Percentiles rank a stretch among this genome's conserved stretches.
phyloP scores from a whole-genome alignment of 2,888 invertebrate species.

The Melolontha melolontha region DNA sequence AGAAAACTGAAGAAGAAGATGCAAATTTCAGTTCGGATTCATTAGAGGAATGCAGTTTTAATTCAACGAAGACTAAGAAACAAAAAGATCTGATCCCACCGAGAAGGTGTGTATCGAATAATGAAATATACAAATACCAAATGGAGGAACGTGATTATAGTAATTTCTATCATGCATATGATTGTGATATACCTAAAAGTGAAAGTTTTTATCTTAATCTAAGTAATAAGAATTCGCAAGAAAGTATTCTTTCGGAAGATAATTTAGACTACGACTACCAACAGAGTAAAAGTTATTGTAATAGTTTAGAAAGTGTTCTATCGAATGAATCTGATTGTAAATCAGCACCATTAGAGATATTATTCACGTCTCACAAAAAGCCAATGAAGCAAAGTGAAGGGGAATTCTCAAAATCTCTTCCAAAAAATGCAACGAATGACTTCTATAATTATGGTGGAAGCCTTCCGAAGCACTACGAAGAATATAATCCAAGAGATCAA shows the following conservation, averaged over 20 bases:
- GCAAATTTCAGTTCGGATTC: slow-evolving; percentile 85
- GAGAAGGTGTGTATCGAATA: slow-evolving; percentile 80
- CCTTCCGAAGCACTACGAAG: slow-evolving; percentile 33
- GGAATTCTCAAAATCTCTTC: slow-evolving; percentile 55
- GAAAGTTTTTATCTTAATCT: slow-evolving; percentile 86
- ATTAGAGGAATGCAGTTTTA: slow-evolving; percentile 76
- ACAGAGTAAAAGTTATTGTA: slow-evolving; percentile 75
- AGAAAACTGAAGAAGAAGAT: slow-evolving; percentile 67
- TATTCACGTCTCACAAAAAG: slow-evolving; percentile 67
- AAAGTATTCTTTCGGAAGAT: slow-evolving; percentile 81
- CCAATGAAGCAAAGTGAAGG: not conserved
- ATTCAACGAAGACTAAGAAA: slow-evolving; percentile 53
- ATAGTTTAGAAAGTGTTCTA: slow-evolving; percentile 83
- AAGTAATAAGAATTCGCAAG: slow-evolving; percentile 78
- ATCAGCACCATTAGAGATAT: slow-evolving; percentile 81
- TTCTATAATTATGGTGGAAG: slow-evolving; percentile 22
- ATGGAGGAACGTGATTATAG: slow-evolving; percentile 50
- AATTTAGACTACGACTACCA: slow-evolving; percentile 55
- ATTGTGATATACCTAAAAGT: slow-evolving; percentile 70
- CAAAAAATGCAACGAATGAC: slow-evolving; percentile 51
- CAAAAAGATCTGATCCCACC: slow-evolving; percentile 68
- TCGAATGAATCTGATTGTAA: slow-evolving; percentile 85
- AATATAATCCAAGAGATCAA: slow-evolving; percentile 19
- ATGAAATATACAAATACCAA: slow-evolving; percentile 74
- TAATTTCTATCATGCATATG: slow-evolving; percentile 55